These are phyloP conservation scores for Hemichromis elongatus DNA, from an alignment of 2,113 vertebrate species.

Conservation along the genomic window DNA sequence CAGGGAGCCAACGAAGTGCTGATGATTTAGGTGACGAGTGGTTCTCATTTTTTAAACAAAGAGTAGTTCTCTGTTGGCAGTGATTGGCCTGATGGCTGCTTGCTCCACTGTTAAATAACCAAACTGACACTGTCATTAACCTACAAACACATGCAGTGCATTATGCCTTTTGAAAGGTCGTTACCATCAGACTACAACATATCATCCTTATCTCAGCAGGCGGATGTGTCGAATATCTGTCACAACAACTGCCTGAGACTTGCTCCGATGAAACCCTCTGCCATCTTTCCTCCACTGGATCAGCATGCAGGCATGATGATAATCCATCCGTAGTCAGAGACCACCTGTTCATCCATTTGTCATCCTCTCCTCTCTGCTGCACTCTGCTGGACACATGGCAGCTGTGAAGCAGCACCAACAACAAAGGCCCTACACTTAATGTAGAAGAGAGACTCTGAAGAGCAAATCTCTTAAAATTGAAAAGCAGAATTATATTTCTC, in stretches of 20 bases:
- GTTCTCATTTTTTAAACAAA: not conserved
- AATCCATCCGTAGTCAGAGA: constrained; percentile 41
- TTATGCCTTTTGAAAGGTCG: not conserved
- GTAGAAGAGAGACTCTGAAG: not conserved
- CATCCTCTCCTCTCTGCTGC: constrained; percentile 32
- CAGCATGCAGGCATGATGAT: constrained; percentile 21
- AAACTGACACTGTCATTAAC: too few species aligned
- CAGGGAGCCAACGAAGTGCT: not conserved
- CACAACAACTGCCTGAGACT: not conserved
- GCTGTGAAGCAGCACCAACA: not conserved
- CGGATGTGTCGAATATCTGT: not conserved
- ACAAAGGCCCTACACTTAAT: not conserved
- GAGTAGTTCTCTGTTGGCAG: not conserved
- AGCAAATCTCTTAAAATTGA: not conserved
- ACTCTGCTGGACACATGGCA: constrained; percentile 20
- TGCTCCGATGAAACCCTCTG: not conserved
- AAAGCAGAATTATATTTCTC: not conserved
- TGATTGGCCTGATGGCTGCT: not conserved
- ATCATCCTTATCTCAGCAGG: not conserved
- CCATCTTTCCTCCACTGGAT: not conserved
- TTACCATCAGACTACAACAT: not conserved
- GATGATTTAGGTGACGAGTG: not conserved
- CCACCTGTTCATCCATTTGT: constrained; percentile 49
- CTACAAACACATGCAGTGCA: too few species aligned
- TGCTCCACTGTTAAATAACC: not conserved